Evolutionary conservation across 2,888 invertebrate genomes (phyloP).

Genomic region (Marasmarcha lunaedactyla): DNA sequence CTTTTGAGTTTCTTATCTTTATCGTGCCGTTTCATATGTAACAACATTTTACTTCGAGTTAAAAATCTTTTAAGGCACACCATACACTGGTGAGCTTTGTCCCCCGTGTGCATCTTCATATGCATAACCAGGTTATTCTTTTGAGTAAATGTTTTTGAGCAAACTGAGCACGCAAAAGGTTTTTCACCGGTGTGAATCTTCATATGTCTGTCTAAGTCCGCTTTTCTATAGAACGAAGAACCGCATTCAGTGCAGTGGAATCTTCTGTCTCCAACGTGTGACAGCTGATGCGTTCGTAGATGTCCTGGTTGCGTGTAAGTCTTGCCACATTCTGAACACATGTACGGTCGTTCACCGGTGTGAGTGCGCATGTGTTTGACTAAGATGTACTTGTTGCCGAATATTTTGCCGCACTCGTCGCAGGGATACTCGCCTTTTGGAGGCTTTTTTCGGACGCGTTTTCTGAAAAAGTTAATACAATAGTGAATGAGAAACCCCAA

Average conservation of each 20-base stretch:
- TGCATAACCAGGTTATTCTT: slow-evolving; percentile 54
- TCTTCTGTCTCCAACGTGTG: slow-evolving; percentile 45
- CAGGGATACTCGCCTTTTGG: slow-evolving; percentile 31
- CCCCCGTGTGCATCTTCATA: slow-evolving; percentile 44
- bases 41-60: slow-evolving; percentile 36
- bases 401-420: slow-evolving; percentile 37
- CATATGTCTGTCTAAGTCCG: slow-evolving; percentile 45
- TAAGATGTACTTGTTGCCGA: slow-evolving; percentile 40
- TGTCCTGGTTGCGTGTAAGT: slow-evolving; percentile 53
- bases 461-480: slow-evolving; percentile 19
- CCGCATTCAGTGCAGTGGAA: slow-evolving; percentile 43
- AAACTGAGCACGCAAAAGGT: slow-evolving; percentile 45
- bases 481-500: too few species aligned
- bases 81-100: slow-evolving; percentile 33
- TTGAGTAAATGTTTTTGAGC: slow-evolving; percentile 46
- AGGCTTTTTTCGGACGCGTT: slow-evolving; percentile 14
- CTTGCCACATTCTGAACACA: slow-evolving; percentile 53
- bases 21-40: slow-evolving; percentile 40
- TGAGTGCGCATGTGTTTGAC: slow-evolving; percentile 46
- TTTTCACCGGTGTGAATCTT: slow-evolving; percentile 49
- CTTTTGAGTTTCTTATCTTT: slow-evolving; percentile 28
- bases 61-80: slow-evolving; percentile 42
- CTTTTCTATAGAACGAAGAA: slow-evolving; percentile 44
- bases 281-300: slow-evolving; percentile 40
- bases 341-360: slow-evolving; percentile 47